These are phyloP conservation scores for Dufourea novaeangliae DNA, from an alignment of 1,140 invertebrate genomes.

Conservation along the genomic window DNA sequence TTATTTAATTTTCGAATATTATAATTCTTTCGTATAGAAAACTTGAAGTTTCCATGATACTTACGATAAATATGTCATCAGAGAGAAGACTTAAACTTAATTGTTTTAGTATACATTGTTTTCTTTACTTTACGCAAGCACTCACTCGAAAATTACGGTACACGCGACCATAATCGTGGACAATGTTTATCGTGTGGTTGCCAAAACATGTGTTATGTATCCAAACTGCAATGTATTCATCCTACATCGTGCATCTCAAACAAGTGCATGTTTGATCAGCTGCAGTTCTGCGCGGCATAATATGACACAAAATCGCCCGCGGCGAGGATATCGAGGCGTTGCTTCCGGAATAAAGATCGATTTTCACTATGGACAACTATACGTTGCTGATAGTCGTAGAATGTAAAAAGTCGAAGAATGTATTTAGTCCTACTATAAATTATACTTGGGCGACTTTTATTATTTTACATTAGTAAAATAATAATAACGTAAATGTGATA, in stretches of 20 bases:
- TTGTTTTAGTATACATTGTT: no score
- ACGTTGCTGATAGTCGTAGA: neutral
- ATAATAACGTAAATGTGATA: no score
- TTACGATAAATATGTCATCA: no score
- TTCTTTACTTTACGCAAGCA: no score
- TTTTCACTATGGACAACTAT: neutral
- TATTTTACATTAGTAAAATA: no score
- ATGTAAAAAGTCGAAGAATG: neutral
- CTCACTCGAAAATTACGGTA: no score
- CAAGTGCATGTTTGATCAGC: slow-evolving; percentile 34
- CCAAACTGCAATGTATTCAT: slow-evolving; percentile 7
- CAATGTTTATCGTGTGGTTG: neutral
- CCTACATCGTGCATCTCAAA: slow-evolving; percentile 4
- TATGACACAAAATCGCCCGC: slow-evolving; percentile 3
- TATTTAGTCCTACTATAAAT: no score
- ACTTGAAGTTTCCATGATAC: no score
- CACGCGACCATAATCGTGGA: neutral
- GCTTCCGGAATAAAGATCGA: slow-evolving; percentile 5
- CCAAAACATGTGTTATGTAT: slow-evolving; percentile 11
- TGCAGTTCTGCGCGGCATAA: slow-evolving; percentile 15
- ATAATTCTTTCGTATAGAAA: no score
- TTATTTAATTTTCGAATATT: no score
- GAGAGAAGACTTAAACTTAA: no score
- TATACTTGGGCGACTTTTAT: no score
- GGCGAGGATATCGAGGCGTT: neutral